Evolutionary conservation across 2,888 invertebrate species (phyloP).

Genomic region (Unio pictorum): DNA sequence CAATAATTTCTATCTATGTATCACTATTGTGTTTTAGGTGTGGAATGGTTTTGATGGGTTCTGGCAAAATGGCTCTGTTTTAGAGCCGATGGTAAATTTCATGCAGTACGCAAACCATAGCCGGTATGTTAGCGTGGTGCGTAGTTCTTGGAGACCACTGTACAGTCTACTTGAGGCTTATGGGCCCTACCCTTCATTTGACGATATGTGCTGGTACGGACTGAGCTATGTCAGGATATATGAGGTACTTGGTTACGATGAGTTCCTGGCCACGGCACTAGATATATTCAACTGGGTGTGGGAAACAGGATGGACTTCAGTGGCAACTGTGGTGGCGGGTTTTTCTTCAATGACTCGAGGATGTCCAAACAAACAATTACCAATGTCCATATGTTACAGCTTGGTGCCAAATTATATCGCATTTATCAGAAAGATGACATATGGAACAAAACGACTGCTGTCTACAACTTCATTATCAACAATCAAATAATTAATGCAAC

Average conservation of each 20-base stretch:
- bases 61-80: conserved; percentile 51
- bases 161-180: conserved; percentile 45
- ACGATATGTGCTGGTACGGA: conserved; percentile 54
- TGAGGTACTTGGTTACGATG: conserved; percentile 29
- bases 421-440: conserved; percentile 30
- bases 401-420: conserved; percentile 39
- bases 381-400: conserved; percentile 39
- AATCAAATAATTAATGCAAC: conserved; percentile 39
- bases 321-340: conserved; percentile 39
- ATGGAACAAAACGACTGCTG: conserved; percentile 23
- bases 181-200: conserved; percentile 49
- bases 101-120: conserved; percentile 39
- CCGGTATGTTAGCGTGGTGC: conserved; percentile 34
- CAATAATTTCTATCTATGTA: too few species aligned
- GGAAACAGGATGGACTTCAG: conserved; percentile 40
- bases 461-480: conserved; percentile 34
- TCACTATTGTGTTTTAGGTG: conserved; percentile 19
- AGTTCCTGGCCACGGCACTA: conserved; percentile 22
- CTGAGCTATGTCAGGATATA: conserved; percentile 39
- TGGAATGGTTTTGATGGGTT: conserved; percentile 57
- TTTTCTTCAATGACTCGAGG: conserved; percentile 44
- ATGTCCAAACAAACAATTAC: conserved; percentile 46
- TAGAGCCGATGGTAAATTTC: conserved; percentile 49
- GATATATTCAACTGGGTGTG: conserved; percentile 28
- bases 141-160: conserved; percentile 28